Conservation (phyloP, 2,797 vertebrate genomes). For the Ataeniobius toweri region DNA sequence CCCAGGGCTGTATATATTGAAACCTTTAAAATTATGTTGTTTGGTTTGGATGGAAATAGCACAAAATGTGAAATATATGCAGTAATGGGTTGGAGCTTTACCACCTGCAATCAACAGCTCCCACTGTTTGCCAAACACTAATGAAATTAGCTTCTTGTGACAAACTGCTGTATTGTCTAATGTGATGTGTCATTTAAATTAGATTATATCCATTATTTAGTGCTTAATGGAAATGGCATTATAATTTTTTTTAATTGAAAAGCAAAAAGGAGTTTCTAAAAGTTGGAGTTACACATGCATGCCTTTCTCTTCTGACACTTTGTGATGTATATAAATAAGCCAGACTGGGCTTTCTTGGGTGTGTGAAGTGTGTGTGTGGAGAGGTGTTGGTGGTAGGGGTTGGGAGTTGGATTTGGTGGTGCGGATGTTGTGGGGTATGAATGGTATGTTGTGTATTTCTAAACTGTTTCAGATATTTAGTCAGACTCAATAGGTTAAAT, state of each 20-base stretch:
- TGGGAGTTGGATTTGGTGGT: neutral
- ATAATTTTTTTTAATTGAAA: neutral
- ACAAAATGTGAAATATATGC: neutral
- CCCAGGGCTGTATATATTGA: neutral
- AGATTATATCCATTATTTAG: constrained; percentile 26
- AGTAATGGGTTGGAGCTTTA: constrained; percentile 36
- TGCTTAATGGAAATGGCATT: constrained; percentile 26
- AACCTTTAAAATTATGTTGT: neutral
- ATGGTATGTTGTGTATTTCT: neutral
- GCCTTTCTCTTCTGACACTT: neutral
- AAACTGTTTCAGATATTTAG: neutral
- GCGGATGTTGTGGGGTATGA: neutral
- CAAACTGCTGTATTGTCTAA: constrained; percentile 34
- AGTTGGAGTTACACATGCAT: neutral
- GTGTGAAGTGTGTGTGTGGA: neutral
- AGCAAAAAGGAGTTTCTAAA: neutral
- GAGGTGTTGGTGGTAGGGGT: neutral
- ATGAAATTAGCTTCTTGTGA: constrained; percentile 52
- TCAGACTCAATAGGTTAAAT: neutral
- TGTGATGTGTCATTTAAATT: constrained; percentile 51
- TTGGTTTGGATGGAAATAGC: neutral
- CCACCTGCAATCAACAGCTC: constrained; percentile 51
- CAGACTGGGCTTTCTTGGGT: neutral
- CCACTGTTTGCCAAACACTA: constrained; percentile 48
- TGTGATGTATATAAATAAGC: neutral